These are phyloP conservation scores for Mya arenaria DNA, from an alignment of 1,140 invertebrate genomes.

Conservation along the genomic window DNA sequence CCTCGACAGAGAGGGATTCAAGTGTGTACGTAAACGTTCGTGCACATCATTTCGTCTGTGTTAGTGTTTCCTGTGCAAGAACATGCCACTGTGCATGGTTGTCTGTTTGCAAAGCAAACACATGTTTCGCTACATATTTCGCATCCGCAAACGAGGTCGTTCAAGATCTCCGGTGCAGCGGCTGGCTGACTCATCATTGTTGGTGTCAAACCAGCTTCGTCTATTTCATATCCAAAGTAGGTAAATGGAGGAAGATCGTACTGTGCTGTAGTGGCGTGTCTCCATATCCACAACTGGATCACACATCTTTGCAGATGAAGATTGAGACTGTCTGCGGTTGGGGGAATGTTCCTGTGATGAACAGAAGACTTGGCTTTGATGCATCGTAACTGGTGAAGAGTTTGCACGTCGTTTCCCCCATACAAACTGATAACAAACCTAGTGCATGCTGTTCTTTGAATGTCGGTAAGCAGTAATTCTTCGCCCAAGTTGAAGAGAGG, in stretches of 20 bases:
- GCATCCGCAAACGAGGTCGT: constrained; percentile 7
- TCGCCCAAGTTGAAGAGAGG: not conserved
- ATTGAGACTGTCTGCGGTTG: constrained; percentile 2
- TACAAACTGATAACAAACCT: not conserved
- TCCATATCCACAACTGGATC: constrained; percentile 20
- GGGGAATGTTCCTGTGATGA: not conserved
- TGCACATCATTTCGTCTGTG: too few species aligned
- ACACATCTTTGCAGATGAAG: constrained; percentile 10
- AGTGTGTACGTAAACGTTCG: too few species aligned
- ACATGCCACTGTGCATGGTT: constrained; percentile 26
- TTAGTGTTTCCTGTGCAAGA: too few species aligned
- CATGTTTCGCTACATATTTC: constrained; percentile 12
- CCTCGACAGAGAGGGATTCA: too few species aligned
- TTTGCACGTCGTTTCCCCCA: not conserved
- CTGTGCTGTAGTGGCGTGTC: not conserved
- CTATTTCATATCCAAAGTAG: constrained; percentile 20
- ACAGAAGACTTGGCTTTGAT: not conserved
- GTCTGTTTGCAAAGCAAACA: constrained; percentile 18
- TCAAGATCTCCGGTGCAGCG: constrained; percentile 4
- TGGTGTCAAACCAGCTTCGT: too few species aligned
- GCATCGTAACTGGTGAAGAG: not conserved
- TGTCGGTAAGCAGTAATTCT: not conserved
- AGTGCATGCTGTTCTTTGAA: constrained; percentile 13
- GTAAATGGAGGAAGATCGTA: not conserved
- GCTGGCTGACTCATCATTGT: constrained; percentile 11